Evolutionary conservation across 2,113 vertebrate species (phyloP).

Genomic region (Xenus cinereus): DNA sequence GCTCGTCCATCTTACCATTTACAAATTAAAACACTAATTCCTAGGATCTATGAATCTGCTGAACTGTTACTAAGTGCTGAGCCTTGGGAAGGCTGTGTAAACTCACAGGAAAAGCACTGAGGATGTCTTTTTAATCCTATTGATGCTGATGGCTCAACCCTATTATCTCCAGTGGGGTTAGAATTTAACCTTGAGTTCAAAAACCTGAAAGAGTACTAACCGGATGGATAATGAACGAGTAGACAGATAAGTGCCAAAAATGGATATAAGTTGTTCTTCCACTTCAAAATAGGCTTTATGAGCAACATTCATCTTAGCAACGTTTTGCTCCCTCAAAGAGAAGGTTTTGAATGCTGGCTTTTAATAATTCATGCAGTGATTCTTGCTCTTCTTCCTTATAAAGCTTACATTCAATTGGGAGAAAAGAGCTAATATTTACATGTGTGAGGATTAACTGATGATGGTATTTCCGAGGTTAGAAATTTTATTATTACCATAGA

Average conservation of each 20-base stretch:
- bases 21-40: background rate
- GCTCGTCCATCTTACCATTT: background rate
- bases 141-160: background rate
- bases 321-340: background rate
- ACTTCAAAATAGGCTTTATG: background rate
- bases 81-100: background rate
- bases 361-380: constrained; percentile 44
- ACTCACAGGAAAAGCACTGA: background rate
- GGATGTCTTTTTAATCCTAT: background rate
- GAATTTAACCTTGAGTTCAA: constrained; percentile 17
- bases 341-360: background rate
- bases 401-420: constrained; percentile 5
- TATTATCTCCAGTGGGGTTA: background rate
- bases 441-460: constrained; percentile 13
- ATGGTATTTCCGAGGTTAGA: background rate
- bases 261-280: background rate
- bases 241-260: background rate
- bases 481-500: constrained; percentile 10
- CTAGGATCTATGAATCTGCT: background rate
- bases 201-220: background rate
- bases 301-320: background rate
- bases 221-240: background rate
- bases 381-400: constrained; percentile 21
- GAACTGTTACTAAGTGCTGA: background rate
- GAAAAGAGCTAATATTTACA: constrained; percentile 56